phyloP scores from a whole-genome alignment of 2,797 vertebrate species.

The Spheniscus humboldti region DNA sequence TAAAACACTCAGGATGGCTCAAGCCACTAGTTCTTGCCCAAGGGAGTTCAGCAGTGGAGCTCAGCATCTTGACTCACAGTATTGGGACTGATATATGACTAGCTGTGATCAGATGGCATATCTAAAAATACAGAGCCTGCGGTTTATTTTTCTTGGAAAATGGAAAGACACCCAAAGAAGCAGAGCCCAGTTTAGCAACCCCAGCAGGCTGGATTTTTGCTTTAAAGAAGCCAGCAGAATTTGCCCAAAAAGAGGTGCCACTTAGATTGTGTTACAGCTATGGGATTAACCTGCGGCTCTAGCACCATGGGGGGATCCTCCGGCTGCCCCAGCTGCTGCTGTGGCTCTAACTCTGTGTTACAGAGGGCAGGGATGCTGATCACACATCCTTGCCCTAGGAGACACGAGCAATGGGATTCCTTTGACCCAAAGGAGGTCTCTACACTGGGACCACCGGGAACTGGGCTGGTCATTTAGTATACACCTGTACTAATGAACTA shows the following conservation, averaged over 20 bases:
- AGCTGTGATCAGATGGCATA: conserved; percentile 32
- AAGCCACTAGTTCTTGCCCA: background rate
- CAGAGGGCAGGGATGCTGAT: background rate
- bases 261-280: background rate
- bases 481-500: background rate
- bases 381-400: background rate
- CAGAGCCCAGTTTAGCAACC: conserved; percentile 34
- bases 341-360: background rate
- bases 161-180: conserved; percentile 49
- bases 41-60: background rate
- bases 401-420: background rate
- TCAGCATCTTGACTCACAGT: conserved; percentile 34
- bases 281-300: background rate
- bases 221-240: conserved; percentile 41
- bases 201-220: conserved; percentile 7
- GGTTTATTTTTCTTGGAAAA: conserved; percentile 65
- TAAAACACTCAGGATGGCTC: background rate
- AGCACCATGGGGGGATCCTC: background rate
- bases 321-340: background rate
- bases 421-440: background rate
- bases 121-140: conserved; percentile 54
- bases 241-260: background rate
- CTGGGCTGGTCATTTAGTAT: background rate
- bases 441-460: background rate
- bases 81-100: conserved; percentile 38